phyloP scores from a whole-genome alignment of 2,888 invertebrate genomes.

The Hypolimnas misippus region DNA sequence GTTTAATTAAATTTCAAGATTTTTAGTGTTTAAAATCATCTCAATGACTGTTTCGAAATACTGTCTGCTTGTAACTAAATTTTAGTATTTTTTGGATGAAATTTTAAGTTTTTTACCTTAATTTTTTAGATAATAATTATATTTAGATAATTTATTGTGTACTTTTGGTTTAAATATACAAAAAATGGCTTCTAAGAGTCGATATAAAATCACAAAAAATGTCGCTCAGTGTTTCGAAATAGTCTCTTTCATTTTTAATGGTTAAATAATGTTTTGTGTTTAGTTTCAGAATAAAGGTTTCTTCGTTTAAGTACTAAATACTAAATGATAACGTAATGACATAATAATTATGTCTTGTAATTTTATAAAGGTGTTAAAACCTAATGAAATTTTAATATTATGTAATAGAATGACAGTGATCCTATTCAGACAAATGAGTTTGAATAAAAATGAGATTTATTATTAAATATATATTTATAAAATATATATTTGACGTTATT shows the following conservation, averaged over 20 bases:
- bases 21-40: not conserved
- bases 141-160: not conserved
- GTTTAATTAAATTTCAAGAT: not conserved
- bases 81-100: not conserved
- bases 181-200: too few species aligned
- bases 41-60: constrained; percentile 22
- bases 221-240: not conserved
- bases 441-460: too few species aligned
- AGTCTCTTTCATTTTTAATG: not conserved
- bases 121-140: constrained; percentile 2
- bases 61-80: constrained; percentile 12
- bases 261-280: not conserved
- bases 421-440: not conserved
- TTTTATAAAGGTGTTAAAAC: too few species aligned
- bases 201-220: not conserved
- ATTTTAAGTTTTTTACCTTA: not conserved
- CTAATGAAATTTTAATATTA: not conserved
- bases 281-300: not conserved
- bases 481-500: not conserved
- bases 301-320: not conserved
- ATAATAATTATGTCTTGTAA: too few species aligned
- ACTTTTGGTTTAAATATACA: too few species aligned
- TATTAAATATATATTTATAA: not conserved
- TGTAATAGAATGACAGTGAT: not conserved
- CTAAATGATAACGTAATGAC: too few species aligned